These are phyloP conservation scores for Drosophila leonis DNA, from an alignment of 2,888 invertebrate genomes.

Conservation along the genomic window DNA sequence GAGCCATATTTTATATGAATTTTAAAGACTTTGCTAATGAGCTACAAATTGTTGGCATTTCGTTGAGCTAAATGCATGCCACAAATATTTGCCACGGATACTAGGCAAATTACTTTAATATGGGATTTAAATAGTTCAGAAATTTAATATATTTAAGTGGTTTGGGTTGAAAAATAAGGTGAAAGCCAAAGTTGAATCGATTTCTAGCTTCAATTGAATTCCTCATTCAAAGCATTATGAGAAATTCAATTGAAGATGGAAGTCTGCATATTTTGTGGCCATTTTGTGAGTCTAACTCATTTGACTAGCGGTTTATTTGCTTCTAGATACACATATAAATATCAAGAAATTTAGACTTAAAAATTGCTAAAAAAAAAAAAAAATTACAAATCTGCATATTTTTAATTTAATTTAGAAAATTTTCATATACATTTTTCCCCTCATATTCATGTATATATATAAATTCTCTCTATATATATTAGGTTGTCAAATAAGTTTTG, in stretches of 20 bases:
- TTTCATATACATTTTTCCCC: no score
- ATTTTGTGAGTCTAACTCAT: background rate
- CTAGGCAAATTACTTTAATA: background rate
- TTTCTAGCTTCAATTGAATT: background rate
- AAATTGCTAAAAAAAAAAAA: no score
- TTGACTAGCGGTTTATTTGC: background rate
- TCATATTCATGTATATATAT: no score
- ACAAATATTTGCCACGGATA: background rate
- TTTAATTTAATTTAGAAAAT: no score
- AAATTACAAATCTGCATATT: no score
- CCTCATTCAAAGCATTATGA: background rate
- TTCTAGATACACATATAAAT: background rate
- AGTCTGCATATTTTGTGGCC: background rate
- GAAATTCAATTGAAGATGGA: background rate
- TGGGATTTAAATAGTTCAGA: background rate
- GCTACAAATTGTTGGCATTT: background rate
- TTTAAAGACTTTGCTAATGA: constrained; percentile 6
- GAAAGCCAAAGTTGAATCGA: background rate
- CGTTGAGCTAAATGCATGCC: background rate
- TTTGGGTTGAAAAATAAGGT: background rate
- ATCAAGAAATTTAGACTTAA: background rate
- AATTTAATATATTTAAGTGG: background rate
- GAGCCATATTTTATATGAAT: background rate
- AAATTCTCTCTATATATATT: no score
- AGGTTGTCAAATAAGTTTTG: no score